phyloP scores from a whole-genome alignment of 2,113 vertebrate genomes.

The Accipiter cooperii region DNA sequence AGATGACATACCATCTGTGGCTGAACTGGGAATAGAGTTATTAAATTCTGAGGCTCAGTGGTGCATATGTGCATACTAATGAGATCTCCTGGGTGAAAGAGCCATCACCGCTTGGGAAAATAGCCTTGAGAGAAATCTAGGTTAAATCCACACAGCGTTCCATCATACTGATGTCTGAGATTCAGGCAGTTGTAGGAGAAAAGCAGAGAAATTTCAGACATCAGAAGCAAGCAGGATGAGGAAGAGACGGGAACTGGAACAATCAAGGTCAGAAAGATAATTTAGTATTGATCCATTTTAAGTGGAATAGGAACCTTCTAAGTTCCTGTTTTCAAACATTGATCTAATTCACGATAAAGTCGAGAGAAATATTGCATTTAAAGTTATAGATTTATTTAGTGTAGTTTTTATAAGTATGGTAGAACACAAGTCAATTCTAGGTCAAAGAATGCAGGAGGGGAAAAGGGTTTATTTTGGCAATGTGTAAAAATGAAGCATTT shows the following conservation, averaged over 20 bases:
- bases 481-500: neutral
- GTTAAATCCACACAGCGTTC: slow-evolving; percentile 27
- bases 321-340: neutral
- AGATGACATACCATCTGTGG: slow-evolving; percentile 43
- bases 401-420: neutral
- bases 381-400: neutral
- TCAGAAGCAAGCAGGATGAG: neutral
- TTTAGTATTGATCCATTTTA: slow-evolving; percentile 44
- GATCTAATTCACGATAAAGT: slow-evolving; percentile 19
- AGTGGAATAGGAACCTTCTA: neutral
- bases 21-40: slow-evolving; percentile 58
- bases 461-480: neutral
- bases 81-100: slow-evolving; percentile 58
- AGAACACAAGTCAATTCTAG: neutral
- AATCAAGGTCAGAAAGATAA: slow-evolving; percentile 44
- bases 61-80: slow-evolving; percentile 60
- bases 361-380: neutral
- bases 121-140: slow-evolving; percentile 58
- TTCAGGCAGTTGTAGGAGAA: neutral
- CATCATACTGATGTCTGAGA: neutral
- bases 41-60: slow-evolving; percentile 51
- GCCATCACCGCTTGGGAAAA: slow-evolving; percentile 31
- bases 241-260: neutral
- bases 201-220: neutral
- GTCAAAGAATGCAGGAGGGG: neutral